Conservation (phyloP, 2,888 invertebrate genomes). For the Corbicula japonica region DNA sequence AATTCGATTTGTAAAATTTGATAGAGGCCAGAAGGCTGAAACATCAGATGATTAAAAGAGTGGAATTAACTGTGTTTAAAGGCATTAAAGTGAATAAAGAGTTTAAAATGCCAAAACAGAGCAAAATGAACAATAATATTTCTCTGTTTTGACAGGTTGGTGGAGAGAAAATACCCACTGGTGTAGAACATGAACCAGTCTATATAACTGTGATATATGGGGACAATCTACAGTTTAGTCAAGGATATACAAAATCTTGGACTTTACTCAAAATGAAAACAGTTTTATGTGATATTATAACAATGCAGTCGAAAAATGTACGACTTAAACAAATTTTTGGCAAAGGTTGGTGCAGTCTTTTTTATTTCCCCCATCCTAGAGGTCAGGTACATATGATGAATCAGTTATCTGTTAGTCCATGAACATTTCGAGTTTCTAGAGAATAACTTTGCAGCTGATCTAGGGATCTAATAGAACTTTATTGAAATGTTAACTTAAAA, state of each 20-base stretch:
- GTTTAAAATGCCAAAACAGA: no score
- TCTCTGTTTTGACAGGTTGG: constrained; percentile 70
- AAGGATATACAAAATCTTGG: constrained; percentile 79
- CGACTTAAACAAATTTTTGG: constrained; percentile 67
- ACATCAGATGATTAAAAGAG: no score
- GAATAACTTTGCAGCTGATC: no score
- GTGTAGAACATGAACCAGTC: constrained; percentile 79
- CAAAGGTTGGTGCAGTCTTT: constrained; percentile 57
- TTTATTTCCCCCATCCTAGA: neutral
- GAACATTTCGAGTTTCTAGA: neutral
- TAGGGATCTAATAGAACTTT: no score
- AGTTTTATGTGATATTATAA: constrained; percentile 71
- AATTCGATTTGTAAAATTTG: no score
- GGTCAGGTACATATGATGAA: neutral
- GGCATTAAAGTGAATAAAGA: no score
- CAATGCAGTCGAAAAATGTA: constrained; percentile 58
- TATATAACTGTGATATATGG: constrained; percentile 76
- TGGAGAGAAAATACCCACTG: constrained; percentile 69
- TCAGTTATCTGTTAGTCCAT: neutral
- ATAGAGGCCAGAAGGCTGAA: no score
- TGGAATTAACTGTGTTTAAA: no score
- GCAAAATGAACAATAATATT: neutral
- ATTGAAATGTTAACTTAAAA: no score
- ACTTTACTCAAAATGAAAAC: constrained; percentile 71
- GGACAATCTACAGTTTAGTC: constrained; percentile 66